These are phyloP conservation scores for Pterocles gutturalis DNA, from an alignment of 2,113 vertebrate species.

Conservation along the genomic window DNA sequence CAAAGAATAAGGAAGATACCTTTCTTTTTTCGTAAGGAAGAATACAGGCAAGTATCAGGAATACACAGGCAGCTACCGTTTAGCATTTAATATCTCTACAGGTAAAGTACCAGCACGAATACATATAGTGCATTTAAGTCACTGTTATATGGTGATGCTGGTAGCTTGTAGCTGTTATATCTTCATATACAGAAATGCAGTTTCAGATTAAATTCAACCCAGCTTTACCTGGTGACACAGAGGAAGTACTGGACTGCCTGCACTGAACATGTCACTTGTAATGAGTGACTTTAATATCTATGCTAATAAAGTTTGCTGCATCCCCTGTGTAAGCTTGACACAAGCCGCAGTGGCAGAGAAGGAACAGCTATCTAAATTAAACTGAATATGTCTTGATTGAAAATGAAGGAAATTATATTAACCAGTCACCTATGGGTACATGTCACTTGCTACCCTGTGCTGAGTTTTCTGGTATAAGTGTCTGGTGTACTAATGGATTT, in stretches of 20 bases:
- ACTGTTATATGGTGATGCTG: not conserved
- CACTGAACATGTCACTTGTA: not conserved
- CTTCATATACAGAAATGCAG: not conserved
- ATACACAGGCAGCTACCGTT: not conserved
- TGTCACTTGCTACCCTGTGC: not conserved
- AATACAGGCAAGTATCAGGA: not conserved
- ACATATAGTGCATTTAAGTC: not conserved
- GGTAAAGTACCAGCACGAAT: not conserved
- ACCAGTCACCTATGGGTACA: conserved; percentile 13
- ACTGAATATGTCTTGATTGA: conserved; percentile 33
- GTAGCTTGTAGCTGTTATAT: not conserved
- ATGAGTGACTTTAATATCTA: conserved; percentile 52
- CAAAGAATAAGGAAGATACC: not conserved
- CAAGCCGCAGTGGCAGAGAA: conserved; percentile 11
- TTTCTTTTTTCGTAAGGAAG: not conserved
- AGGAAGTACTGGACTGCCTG: not conserved
- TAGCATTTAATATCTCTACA: not conserved
- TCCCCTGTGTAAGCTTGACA: not conserved
- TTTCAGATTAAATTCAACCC: not conserved
- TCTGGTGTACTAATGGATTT: not conserved
- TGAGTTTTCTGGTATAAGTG: not conserved
- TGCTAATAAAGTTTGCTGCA: conserved; percentile 19
- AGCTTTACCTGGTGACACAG: not conserved
- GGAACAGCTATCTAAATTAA: conserved; percentile 46
- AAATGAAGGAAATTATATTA: conserved; percentile 53